A percentile compares a stretch with the other conserved stretches of the same genome.
phyloP scores from a whole-genome alignment of 2,113 vertebrate genomes.

The Larimichthys polyactis region DNA sequence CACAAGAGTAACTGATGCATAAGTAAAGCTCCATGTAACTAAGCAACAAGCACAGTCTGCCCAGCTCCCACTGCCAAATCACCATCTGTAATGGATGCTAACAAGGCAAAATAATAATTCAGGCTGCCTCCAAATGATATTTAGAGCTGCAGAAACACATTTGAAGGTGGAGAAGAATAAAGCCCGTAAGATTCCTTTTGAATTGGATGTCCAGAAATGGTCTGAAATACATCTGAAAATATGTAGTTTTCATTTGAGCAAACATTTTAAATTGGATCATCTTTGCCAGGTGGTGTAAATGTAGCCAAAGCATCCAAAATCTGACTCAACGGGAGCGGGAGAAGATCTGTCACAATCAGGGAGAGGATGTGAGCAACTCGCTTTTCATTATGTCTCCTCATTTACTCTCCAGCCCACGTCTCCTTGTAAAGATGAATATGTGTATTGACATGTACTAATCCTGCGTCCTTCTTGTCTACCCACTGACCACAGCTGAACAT shows the following conservation, averaged over 20 bases:
- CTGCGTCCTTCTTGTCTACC: constrained; percentile 55
- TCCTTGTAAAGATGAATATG: constrained; percentile 41
- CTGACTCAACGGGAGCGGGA: neutral
- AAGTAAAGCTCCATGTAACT: constrained; percentile 23
- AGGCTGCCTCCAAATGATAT: constrained; percentile 4
- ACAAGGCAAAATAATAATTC: constrained; percentile 2
- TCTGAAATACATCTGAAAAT: neutral
- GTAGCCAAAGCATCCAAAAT: neutral
- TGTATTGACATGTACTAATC: constrained; percentile 26
- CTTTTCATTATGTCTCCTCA: constrained; percentile 28
- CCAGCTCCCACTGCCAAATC: constrained; percentile 16
- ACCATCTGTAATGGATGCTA: neutral
- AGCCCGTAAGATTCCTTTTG: neutral
- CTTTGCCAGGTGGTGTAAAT: neutral
- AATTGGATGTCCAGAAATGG: neutral
- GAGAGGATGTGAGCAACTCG: constrained; percentile 52
- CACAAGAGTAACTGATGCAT: constrained; percentile 14
- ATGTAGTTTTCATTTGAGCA: neutral
- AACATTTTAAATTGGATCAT: neutral
- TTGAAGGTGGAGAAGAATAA: neutral
- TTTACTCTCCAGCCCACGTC: constrained; percentile 2
- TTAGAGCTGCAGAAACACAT: neutral
- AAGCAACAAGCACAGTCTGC: constrained; percentile 46
- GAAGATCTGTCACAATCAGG: neutral
- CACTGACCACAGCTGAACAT: constrained; percentile 39